phyloP scores from a whole-genome alignment of 2,113 vertebrate species.

The Tragelaphus buxtoni region DNA sequence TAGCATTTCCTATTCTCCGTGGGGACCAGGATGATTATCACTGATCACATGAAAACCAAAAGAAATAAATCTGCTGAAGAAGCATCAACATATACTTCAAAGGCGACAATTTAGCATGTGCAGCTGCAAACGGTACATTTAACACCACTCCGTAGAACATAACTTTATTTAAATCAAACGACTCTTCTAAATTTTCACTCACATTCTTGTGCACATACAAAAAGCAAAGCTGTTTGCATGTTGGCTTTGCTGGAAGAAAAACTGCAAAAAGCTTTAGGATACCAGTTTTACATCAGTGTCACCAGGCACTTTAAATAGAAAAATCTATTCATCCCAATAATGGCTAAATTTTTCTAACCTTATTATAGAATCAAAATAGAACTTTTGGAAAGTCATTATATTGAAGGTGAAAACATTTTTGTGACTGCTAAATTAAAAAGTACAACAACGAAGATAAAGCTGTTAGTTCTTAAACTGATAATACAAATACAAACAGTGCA shows the following conservation, averaged over 20 bases:
- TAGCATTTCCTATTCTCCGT: not conserved
- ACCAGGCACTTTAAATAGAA: not conserved
- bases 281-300: not conserved
- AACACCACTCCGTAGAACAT: not conserved
- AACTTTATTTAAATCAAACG: slow-evolving; percentile 36
- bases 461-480: not conserved
- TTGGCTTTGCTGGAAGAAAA: slow-evolving; percentile 16
- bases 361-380: not conserved
- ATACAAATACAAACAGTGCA: not conserved
- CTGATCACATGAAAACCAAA: slow-evolving; percentile 39
- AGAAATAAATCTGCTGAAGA: slow-evolving; percentile 43
- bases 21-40: slow-evolving; percentile 15
- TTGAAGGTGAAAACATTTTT: not conserved
- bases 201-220: not conserved
- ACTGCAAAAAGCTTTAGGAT: not conserved
- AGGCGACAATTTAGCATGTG: not conserved
- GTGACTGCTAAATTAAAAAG: not conserved
- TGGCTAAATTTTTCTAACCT: not conserved
- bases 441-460: not conserved
- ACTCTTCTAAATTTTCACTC: slow-evolving; percentile 24
- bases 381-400: not conserved
- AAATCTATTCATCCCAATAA: slow-evolving; percentile 16
- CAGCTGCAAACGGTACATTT: slow-evolving; percentile 36
- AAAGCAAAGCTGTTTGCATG: slow-evolving; percentile 21
- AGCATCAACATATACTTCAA: slow-evolving; percentile 35